Conservation (phyloP, 2,797 vertebrate genomes). For the Moxostoma hubbsi region DNA sequence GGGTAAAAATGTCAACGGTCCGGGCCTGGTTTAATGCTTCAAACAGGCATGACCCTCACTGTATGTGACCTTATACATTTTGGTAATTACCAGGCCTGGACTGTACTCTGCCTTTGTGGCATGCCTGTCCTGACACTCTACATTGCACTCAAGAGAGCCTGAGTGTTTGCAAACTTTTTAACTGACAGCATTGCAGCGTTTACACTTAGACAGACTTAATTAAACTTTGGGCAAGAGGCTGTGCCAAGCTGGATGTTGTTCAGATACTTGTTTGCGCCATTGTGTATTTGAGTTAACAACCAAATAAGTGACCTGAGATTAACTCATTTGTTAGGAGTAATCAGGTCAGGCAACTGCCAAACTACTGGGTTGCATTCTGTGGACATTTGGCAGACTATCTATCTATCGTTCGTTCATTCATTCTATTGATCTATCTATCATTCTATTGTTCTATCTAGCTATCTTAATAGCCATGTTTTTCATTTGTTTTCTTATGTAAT, state of each 20-base stretch:
- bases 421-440: too few species aligned
- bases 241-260: conserved; percentile 38
- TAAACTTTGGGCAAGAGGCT: conserved; percentile 7
- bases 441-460: too few species aligned
- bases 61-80: conserved; percentile 1
- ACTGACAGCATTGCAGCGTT: background rate
- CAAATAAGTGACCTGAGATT: conserved; percentile 8
- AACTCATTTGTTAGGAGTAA: background rate
- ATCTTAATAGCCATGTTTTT: too few species aligned
- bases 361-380: background rate
- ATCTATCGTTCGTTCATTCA: too few species aligned
- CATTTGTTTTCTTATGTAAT: too few species aligned
- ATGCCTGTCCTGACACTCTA: conserved; percentile 3
- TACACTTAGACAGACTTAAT: conserved; percentile 34
- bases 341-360: conserved; percentile 25
- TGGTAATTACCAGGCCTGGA: conserved; percentile 26
- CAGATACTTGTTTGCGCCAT: conserved; percentile 24
- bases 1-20: conserved; percentile 32
- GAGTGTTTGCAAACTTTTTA: conserved; percentile 44
- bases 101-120: background rate
- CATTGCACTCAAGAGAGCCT: background rate
- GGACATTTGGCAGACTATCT: background rate
- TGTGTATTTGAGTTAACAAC: conserved; percentile 19
- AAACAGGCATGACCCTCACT: conserved; percentile 42
- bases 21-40: conserved; percentile 34